These are phyloP conservation scores for Burhinus bistriatus DNA, from an alignment of 2,113 vertebrate genomes.

Conservation along the genomic window DNA sequence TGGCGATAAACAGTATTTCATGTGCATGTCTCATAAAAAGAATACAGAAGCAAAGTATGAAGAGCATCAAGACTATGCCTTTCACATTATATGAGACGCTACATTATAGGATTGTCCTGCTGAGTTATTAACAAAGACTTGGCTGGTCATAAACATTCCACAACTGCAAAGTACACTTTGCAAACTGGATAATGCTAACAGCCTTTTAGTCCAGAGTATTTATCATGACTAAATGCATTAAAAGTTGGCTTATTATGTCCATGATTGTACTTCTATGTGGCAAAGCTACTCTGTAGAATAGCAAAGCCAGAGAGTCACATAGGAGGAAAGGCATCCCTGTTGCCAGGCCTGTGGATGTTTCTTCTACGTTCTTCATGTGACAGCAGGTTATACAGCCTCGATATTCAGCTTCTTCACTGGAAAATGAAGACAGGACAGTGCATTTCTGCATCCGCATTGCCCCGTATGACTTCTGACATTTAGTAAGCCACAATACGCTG, in stretches of 20 bases:
- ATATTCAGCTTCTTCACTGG: not conserved
- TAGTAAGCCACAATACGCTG: not conserved
- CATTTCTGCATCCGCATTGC: not conserved
- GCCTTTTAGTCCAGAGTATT: not conserved
- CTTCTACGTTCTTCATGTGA: not conserved
- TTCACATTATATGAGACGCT: not conserved
- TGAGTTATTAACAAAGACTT: not conserved
- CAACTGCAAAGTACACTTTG: not conserved
- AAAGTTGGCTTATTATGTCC: not conserved
- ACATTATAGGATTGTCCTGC: not conserved
- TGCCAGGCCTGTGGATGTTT: not conserved
- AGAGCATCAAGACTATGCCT: not conserved
- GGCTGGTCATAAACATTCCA: not conserved
- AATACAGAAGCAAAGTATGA: not conserved
- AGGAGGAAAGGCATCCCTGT: not conserved
- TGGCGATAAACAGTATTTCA: not conserved
- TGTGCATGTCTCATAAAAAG: not conserved
- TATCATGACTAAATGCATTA: not conserved
- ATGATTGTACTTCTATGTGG: not conserved
- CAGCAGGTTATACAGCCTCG: not conserved
- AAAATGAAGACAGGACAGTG: not conserved
- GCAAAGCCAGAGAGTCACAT: accelerated
- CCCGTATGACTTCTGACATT: not conserved
- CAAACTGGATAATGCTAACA: not conserved
- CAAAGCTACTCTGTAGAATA: not conserved